Base-by-base conservation (phyloP, 2,888 invertebrate species). In the Philaethria dido region DNA sequence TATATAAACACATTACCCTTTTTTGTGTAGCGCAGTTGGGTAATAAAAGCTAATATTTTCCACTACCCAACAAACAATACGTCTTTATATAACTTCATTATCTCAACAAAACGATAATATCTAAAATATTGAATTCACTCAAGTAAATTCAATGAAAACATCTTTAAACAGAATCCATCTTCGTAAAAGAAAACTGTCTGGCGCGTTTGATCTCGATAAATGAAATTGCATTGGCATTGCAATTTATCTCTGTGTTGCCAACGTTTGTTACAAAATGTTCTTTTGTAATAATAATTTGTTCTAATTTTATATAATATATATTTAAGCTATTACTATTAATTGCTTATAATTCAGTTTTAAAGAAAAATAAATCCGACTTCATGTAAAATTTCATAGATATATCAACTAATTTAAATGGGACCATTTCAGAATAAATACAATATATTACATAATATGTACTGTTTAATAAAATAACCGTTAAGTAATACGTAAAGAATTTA, bases 181-280 rank as follows among this genome's bases (percentile, higher is more conserved):
- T 64, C 13, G 59, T 64, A 18, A 18, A 50, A 50, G 64, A 64
- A 64, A 59, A 59, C 64, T 59, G 64, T 50, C 64, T 50, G 59
- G 29, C 48, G 16, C 57, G 39, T 18, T 55, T 36, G 25, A 54
- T 64, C 36, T 36, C 64, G 48, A 64, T 64, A 59, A 50, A 64
- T 59, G 64, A 64, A 59, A 64, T 59, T 39, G 64, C 59, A 39
- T 59, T 39, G 42, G 59, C 42, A 25, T 39, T 64, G 50, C 59
- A 59, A 64, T 64, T 64, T 64, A 64, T 64, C 57, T 64, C 22
- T 1, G 39, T 64, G 20, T 42, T 25, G 25, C 14, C 29, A 39
- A 39, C 39, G 42, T 14, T 59, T 64, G 42, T 59, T 59, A 64
- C 22, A 57, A 64, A 64, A 29, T 50, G n/a, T n/a, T 16, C 42